Percentiles rank a stretch among this genome's conserved stretches.
Conservation (phyloP, 2,113 vertebrate genomes). For the Myiozetetes cayanensis region DNA sequence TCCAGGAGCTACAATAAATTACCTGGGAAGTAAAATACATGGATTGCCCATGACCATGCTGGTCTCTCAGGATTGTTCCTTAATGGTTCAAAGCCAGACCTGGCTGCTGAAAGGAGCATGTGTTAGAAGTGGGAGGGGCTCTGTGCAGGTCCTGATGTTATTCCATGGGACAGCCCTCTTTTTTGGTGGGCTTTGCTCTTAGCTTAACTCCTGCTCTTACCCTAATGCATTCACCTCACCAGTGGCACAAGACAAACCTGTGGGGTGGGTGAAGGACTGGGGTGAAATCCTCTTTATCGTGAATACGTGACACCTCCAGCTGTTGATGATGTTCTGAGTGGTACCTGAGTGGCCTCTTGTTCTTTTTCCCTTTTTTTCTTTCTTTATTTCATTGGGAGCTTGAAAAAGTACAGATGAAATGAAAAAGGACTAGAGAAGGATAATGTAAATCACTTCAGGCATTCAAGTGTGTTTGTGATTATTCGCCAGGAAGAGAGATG, state of each 20-base stretch:
- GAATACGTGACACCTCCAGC: neutral
- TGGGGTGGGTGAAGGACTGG: neutral
- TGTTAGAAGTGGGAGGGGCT: rapidly evolving
- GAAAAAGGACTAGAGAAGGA: neutral
- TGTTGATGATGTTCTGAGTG: neutral
- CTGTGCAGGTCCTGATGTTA: neutral
- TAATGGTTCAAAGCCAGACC: neutral
- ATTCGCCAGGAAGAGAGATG: neutral
- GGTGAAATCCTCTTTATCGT: neutral
- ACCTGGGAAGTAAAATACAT: neutral
- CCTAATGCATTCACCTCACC: rapidly evolving
- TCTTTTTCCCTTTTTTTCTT: neutral
- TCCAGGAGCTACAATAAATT: neutral
- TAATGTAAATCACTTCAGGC: conserved; percentile 6
- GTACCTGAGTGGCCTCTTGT: neutral
- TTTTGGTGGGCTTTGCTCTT: neutral
- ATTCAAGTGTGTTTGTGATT: neutral
- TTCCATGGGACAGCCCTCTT: neutral
- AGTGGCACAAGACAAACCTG: neutral
- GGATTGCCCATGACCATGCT: neutral
- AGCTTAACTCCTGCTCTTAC: neutral
- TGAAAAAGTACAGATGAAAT: neutral
- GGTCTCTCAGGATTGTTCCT: neutral
- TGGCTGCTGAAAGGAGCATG: neutral
- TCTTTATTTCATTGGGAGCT: neutral